Base-by-base conservation (phyloP, 2,888 invertebrate species). In the Luperina nickerlii region DNA sequence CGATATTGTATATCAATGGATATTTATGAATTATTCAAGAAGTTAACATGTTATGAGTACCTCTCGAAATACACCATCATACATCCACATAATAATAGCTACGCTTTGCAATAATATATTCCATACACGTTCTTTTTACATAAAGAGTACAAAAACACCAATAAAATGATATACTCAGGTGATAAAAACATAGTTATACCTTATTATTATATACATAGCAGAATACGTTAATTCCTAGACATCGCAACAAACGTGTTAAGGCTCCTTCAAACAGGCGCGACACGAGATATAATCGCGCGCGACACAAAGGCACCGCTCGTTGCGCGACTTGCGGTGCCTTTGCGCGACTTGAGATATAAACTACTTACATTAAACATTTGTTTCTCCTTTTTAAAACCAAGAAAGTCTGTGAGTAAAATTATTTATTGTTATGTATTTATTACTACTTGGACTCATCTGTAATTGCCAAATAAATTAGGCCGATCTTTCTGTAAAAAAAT, bases 71-170 rank as follows among this genome's bases (percentile, higher is more conserved):
- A 60, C 0, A 8, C 20, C 9, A 9, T 24, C 3, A 63, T 51
- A 27, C 6, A 51, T 13, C 13, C 15, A 32, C 32, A 32, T 18
- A 76, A 76, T 9, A 38, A 76, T 24, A 76, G 15, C 24, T n/a
- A 11, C 57, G 11, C 11, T n/a, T 57, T 57, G n/a, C 24, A 51
- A 27, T 74, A 54, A 65, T 65, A 42, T 65, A 77, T 74, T 74
- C 76, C 0, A 32, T 65, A 74, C 74, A 77, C 51, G 76, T 65
- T 32, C 18, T 20, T 54, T 65, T 24, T 15, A 32, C 11, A 18
- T 54, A 18, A 27, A 65, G 5, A 54, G 51, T 24, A 42, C 38
- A 51, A 76, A 76, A 76, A 74, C 27, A 9, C 2, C 27, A 63
- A 74, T 63, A 73, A 73, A 38, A 27, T 42, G 7, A 18, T 20